Evolutionary conservation across 2,113 vertebrate genomes (phyloP), one percentile per base, ranked within the genome.

Genomic region (Caloenas nicobarica): DNA sequence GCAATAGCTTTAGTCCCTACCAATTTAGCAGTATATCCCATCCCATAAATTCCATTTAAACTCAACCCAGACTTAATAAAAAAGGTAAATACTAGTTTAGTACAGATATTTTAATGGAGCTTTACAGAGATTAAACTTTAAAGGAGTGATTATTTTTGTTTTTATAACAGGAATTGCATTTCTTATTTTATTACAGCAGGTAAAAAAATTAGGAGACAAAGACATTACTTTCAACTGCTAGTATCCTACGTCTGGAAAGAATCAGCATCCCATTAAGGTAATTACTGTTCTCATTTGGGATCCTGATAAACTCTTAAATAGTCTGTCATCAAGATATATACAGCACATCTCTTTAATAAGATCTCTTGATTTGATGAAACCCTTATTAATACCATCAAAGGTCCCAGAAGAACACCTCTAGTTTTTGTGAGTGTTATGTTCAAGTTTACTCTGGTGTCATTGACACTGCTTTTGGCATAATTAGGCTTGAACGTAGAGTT

Each of bases 351-450:
- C 65, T 88, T 93, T 92, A 94, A 91, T 96, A 78, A 93, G 54
- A 94, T 81, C 60, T 93, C n/a, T 89, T 96, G 64, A 78, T 70
- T 93, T 91, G 86, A 95, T 95, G 93, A 96, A 90, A n/a, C 48
- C 19, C 11, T 91, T 95, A 88, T 96, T 94, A 96, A 87, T 94
- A 93, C 36, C 40, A 61, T 60, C 3, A 3, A 86, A 87, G 26
- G 62, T 96, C 79, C 72, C 81, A 91, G 76, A 96, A 78, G 60
- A 92, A 61, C n/a, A 81, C 25, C 50, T 91, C 33, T 5, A 46
- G 81, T 94, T 90, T 94, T 81, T 38, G 46, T 81, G 34, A 81
- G 56, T 72, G 21, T 71, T 91, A 78, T 92, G 61, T 79, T 91
- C 40, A 93, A 79, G 66, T 81, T 93, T 74, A 91, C 42, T 64